Evolutionary conservation across 2,113 vertebrate species (phyloP).

Genomic region (Himantopus leucocephalus): DNA sequence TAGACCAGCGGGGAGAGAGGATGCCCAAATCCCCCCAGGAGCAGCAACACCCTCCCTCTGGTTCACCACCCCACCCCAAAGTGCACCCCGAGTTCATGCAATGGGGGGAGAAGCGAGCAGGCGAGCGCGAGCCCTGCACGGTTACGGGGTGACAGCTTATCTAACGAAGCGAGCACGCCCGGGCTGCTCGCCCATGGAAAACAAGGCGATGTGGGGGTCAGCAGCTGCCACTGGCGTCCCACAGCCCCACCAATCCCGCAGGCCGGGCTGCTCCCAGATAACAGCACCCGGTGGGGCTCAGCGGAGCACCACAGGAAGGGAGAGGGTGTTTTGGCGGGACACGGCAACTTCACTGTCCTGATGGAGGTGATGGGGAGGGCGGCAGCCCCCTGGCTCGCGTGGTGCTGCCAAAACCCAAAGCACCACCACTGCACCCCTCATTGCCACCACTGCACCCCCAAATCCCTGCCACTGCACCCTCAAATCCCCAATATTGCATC

Average conservation of each 20-base stretch:
- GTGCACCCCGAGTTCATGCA: accelerated
- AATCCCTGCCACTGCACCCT: not conserved
- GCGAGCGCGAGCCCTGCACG: not conserved
- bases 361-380: not conserved
- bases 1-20: not conserved
- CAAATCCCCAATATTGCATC: accelerated
- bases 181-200: constrained; percentile 70
- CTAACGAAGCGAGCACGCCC: constrained; percentile 80
- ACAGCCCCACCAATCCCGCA: constrained; percentile 66
- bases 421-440: not conserved
- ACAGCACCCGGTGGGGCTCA: not conserved
- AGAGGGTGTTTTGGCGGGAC: not conserved
- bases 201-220: constrained; percentile 73
- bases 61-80: accelerated
- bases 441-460: accelerated
- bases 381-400: accelerated
- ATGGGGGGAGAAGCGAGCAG: accelerated
- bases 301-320: constrained; percentile 27
- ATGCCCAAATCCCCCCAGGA: accelerated
- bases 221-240: constrained; percentile 77
- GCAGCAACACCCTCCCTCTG: not conserved
- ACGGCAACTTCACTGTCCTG: accelerated
- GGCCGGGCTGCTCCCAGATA: constrained; percentile 74
- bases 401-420: not conserved
- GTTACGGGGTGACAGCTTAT: constrained; percentile 63